phyloP scores from a whole-genome alignment of 1,140 invertebrate genomes.

The Andrena cerasifolii region DNA sequence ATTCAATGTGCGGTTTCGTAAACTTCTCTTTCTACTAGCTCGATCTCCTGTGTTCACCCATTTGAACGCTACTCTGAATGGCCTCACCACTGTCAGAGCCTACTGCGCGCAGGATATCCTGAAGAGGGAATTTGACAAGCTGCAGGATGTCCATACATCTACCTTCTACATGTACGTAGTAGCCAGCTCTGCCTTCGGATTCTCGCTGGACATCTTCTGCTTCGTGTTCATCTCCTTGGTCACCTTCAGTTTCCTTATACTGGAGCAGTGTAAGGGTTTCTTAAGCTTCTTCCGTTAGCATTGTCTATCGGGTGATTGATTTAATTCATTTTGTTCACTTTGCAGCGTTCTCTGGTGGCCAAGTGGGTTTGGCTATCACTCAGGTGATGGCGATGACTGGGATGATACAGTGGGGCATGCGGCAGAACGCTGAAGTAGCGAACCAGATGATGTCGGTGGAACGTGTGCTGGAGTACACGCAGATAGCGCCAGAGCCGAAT shows the following conservation, averaged over 20 bases:
- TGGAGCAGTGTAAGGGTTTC: conserved; percentile 66
- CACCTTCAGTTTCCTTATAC: conserved; percentile 85
- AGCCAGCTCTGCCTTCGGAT: conserved; percentile 87
- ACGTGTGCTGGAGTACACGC: conserved; percentile 89
- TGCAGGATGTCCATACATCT: conserved; percentile 85
- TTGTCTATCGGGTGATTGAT: background rate
- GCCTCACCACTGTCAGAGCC: conserved; percentile 94
- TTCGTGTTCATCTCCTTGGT: conserved; percentile 85
- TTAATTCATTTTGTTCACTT: conserved; percentile 64
- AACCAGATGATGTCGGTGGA: conserved; percentile 92
- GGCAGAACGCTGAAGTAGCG: conserved; percentile 89
- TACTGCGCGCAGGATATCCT: conserved; percentile 91
- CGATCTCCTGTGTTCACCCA: conserved; percentile 94
- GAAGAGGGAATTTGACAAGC: conserved; percentile 89
- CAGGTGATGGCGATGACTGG: conserved; percentile 84
- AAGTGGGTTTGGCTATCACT: conserved; percentile 84
- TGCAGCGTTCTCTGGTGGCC: conserved; percentile 84
- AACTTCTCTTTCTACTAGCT: conserved; percentile 83
- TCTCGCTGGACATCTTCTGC: conserved; percentile 88
- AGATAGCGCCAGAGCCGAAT: conserved; percentile 84
- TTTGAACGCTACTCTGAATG: conserved; percentile 93
- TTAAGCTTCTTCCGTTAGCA: background rate
- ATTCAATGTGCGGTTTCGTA: background rate
- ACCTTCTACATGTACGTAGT: conserved; percentile 87
- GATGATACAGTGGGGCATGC: conserved; percentile 89